These are phyloP conservation scores for Sebastes kiyomatsui DNA, from an alignment of 2,797 vertebrate genomes.

Conservation along the genomic window DNA sequence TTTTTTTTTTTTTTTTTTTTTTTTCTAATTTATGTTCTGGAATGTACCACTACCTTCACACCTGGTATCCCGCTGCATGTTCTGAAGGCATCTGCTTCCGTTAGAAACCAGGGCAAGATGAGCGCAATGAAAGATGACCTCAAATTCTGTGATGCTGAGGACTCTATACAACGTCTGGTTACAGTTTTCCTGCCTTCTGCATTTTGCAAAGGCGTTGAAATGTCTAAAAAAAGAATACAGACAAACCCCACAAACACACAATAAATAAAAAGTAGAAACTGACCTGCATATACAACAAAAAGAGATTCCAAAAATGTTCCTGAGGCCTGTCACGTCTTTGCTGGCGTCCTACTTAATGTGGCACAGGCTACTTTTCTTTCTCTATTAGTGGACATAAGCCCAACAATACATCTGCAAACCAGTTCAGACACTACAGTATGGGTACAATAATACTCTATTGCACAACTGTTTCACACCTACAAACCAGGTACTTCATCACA, in stretches of 20 bases:
- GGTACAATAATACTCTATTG: neutral
- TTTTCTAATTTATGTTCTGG: slow-evolving; percentile 71
- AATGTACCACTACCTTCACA: slow-evolving; percentile 63
- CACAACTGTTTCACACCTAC: neutral
- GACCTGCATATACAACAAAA: slow-evolving; percentile 7
- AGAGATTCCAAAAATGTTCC: neutral
- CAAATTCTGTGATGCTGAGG: slow-evolving; percentile 30
- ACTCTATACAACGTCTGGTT: slow-evolving; percentile 2
- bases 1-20: slow-evolving; percentile 50
- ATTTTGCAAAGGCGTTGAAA: slow-evolving; percentile 15
- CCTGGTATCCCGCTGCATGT: slow-evolving; percentile 47
- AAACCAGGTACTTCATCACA: neutral
- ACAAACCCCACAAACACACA: neutral
- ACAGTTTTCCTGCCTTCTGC: slow-evolving; percentile 20
- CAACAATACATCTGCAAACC: slow-evolving; percentile 14
- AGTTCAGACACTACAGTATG: neutral
- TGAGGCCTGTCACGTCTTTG: slow-evolving; percentile 4
- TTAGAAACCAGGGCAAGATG: slow-evolving; percentile 50
- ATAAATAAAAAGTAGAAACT: neutral
- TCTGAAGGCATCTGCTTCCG: slow-evolving; percentile 54
- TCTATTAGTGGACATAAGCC: neutral
- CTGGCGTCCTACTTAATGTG: neutral
- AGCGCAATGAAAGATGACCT: slow-evolving; percentile 54
- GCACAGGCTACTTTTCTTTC: neutral
- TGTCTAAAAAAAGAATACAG: slow-evolving; percentile 3